Evolutionary conservation across 2,797 vertebrate species (phyloP).

Genomic region (Tinamus major): DNA sequence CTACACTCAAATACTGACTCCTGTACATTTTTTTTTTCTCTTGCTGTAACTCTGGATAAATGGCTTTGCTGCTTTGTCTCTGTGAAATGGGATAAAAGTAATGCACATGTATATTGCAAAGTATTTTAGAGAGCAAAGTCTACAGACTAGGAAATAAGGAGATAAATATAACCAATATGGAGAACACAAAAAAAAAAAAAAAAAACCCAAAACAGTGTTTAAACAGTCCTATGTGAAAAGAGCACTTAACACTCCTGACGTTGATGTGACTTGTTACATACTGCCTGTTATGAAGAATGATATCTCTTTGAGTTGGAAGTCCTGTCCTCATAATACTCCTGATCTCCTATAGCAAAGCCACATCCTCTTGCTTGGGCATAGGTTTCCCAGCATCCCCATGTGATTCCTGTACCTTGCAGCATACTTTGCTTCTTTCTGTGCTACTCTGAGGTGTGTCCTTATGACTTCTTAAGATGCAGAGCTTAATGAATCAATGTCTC

Average conservation of each 20-base stretch:
- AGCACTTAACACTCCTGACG: not conserved
- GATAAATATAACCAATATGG: not conserved
- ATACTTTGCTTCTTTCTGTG: not conserved
- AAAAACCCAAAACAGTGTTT: not conserved
- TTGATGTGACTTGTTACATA: not conserved
- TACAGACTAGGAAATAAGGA: not conserved
- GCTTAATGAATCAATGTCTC: not conserved
- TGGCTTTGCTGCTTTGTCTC: not conserved
- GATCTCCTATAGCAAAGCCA: not conserved
- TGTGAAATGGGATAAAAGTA: not conserved
- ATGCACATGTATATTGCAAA: not conserved
- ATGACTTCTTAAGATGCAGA: not conserved
- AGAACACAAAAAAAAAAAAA: not conserved
- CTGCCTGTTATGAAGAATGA: not conserved
- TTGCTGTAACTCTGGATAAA: not conserved
- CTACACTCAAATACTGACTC: not conserved
- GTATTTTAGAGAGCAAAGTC: not conserved
- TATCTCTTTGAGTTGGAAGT: not conserved
- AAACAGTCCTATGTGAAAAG: not conserved
- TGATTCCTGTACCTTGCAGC: not conserved
- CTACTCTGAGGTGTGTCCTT: not conserved
- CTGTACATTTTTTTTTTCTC: not conserved
- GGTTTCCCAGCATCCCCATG: not conserved
- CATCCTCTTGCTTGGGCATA: not conserved
- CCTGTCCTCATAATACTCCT: not conserved